These are phyloP conservation scores for Characodon lateralis DNA, from an alignment of 2,797 vertebrate genomes.

Conservation along the genomic window DNA sequence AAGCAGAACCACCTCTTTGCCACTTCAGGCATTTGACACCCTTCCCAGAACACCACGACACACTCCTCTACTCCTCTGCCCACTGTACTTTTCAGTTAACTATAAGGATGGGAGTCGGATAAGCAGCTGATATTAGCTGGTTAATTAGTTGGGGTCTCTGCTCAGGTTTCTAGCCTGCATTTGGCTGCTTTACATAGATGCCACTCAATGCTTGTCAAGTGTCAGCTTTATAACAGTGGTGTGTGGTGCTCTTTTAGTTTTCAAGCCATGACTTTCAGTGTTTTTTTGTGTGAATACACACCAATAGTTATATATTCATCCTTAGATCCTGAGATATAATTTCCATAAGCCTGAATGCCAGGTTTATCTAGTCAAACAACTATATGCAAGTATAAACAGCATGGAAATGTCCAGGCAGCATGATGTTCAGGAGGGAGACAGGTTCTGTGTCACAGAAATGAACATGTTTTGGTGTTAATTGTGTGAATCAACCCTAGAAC, in stretches of 20 bases:
- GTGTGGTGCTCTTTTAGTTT: too few relatives aligned
- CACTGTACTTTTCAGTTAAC: slow-evolving; percentile 31
- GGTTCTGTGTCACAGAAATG: neutral
- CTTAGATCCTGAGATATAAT: too few relatives aligned
- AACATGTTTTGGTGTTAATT: neutral
- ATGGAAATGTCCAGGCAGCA: neutral
- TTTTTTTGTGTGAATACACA: too few relatives aligned
- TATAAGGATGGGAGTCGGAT: neutral
- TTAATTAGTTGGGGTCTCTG: neutral
- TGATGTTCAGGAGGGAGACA: too few relatives aligned
- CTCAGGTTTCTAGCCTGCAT: neutral
- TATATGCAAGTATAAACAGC: neutral
- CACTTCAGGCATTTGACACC: slow-evolving; percentile 54
- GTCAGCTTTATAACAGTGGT: too few relatives aligned
- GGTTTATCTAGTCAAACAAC: neutral
- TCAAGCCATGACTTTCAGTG: too few relatives aligned
- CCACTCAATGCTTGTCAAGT: too few relatives aligned
- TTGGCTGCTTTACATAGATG: neutral
- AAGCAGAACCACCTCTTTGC: slow-evolving; percentile 69
- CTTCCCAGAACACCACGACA: neutral
- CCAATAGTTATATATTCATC: too few relatives aligned
- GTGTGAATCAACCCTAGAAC: neutral
- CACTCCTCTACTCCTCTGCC: slow-evolving; percentile 4
- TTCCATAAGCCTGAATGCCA: neutral
- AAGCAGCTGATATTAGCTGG: neutral